Evolutionary conservation across 2,113 vertebrate species (phyloP).

Genomic region (Chunga burmeisteri): DNA sequence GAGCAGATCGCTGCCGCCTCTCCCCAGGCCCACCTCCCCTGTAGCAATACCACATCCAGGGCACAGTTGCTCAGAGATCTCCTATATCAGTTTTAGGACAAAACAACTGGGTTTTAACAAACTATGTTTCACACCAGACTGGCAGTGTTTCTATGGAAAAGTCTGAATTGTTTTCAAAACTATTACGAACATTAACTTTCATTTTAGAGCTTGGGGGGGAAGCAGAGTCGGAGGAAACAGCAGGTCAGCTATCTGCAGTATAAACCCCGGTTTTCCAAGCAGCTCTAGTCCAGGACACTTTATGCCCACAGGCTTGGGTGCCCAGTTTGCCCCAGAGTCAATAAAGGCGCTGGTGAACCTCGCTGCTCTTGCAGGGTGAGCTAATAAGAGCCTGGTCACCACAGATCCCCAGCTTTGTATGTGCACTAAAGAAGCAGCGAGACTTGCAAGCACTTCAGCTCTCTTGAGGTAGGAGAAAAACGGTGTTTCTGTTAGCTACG

Average conservation of each 20-base stretch:
- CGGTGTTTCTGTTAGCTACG: neutral
- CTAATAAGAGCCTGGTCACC: neutral
- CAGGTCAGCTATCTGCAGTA: neutral
- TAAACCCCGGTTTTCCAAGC: neutral
- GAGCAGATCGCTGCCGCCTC: neutral
- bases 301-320: neutral
- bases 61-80: neutral
- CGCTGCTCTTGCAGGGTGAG: neutral
- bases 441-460: conserved; percentile 27
- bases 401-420: neutral
- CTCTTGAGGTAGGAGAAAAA: conserved; percentile 61
- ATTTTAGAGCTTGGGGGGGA: neutral
- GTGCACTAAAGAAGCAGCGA: neutral
- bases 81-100: neutral
- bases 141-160: neutral
- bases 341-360: neutral
- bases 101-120: neutral
- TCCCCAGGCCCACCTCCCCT: neutral
- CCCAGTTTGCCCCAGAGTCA: neutral
- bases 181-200: neutral
- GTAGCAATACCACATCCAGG: neutral
- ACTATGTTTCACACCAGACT: neutral
- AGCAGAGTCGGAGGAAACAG: neutral
- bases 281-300: neutral
- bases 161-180: neutral